Evolutionary conservation across 2,888 invertebrate species (phyloP).

Genomic region (Julus scanicus): DNA sequence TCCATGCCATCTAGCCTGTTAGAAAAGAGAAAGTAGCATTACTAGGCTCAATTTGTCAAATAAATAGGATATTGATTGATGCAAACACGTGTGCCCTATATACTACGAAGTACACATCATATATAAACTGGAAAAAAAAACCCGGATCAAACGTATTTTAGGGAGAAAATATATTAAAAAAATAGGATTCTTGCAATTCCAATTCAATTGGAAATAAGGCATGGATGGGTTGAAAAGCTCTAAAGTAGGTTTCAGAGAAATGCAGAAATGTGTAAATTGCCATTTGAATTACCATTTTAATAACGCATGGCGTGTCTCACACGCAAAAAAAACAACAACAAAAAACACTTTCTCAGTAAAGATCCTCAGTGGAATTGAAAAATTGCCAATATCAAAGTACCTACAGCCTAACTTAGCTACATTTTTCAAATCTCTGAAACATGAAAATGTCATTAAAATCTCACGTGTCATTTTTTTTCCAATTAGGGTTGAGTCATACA

Average conservation of each 20-base stretch:
- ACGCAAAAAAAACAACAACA: not conserved
- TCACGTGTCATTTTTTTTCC: too few relatives aligned
- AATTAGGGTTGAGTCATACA: not conserved
- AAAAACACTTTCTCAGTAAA: not conserved
- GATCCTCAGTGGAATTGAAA: not conserved
- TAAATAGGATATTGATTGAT: constrained; percentile 42
- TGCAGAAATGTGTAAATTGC: not conserved
- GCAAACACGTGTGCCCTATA: not conserved
- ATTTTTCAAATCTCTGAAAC: not conserved
- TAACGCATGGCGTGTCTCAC: not conserved
- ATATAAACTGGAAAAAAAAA: constrained; percentile 11
- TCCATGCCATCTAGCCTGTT: not conserved
- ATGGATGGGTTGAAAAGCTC: constrained; percentile 15
- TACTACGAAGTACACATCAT: not conserved
- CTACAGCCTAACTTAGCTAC: not conserved
- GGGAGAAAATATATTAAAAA: not conserved
- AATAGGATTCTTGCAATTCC: not conserved
- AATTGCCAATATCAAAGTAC: not conserved
- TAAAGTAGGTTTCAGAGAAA: not conserved
- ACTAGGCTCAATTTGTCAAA: not conserved
- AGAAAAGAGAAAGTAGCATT: constrained; percentile 7
- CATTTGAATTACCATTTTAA: not conserved
- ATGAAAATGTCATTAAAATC: not conserved
- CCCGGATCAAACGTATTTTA: constrained; percentile 34
- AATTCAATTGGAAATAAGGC: constrained; percentile 17